Evolutionary conservation across 2,113 vertebrate species (phyloP).

Genomic region (Eptesicus fuscus): DNA sequence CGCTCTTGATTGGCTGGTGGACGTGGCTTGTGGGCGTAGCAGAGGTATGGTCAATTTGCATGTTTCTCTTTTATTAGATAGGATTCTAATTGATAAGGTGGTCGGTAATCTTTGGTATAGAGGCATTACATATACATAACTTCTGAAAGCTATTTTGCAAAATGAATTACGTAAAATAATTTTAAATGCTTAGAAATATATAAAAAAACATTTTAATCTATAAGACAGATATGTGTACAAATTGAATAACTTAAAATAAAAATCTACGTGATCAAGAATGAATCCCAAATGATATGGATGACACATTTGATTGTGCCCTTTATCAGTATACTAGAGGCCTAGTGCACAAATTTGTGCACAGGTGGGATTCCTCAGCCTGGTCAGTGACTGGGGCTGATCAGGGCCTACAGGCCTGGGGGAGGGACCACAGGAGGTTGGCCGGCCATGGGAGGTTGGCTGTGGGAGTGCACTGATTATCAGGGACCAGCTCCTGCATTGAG

Average conservation of each 20-base stretch:
- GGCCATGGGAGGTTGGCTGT: too few species aligned
- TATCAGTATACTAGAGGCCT: background rate
- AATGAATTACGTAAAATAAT: conserved; percentile 20
- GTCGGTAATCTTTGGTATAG: background rate
- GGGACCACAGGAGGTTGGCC: too few species aligned
- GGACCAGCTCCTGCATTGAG: too few species aligned
- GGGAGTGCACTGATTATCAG: too few species aligned
- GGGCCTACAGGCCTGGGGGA: too few species aligned
- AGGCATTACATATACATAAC: background rate
- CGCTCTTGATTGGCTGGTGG: too few species aligned
- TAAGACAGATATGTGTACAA: background rate
- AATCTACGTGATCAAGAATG: background rate
- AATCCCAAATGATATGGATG: background rate
- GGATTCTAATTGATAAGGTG: background rate
- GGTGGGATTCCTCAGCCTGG: too few species aligned
- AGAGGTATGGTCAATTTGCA: too few species aligned
- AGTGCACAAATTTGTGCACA: too few species aligned
- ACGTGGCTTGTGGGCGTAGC: too few species aligned
- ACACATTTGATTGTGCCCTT: background rate
- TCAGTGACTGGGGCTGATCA: too few species aligned
- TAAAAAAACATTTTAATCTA: background rate
- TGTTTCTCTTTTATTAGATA: too few species aligned
- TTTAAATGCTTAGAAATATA: background rate
- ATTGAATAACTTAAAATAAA: conserved; percentile 1
- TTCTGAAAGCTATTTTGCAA: conserved; percentile 9